Conservation (phyloP, 2,113 vertebrate genomes). For the Blennius ocellaris region DNA sequence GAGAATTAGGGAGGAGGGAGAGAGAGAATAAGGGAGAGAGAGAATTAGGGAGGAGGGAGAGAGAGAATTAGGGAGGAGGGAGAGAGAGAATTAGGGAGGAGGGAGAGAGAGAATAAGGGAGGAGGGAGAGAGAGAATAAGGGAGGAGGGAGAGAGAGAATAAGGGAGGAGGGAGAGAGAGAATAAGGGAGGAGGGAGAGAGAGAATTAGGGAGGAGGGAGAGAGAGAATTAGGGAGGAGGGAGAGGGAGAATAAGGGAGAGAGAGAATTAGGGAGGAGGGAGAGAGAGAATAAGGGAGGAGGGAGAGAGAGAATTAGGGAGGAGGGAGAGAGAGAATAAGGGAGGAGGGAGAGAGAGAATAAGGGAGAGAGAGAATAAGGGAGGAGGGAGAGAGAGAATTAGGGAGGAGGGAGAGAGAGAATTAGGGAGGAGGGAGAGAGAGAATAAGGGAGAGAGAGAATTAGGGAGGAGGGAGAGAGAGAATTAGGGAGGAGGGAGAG, state of each 20-base stretch:
- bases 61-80: slow-evolving; percentile 37
- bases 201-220: too few relatives aligned
- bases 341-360: slow-evolving; percentile 25
- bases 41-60: too few relatives aligned
- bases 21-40: not conserved
- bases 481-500: slow-evolving; percentile 30
- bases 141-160: slow-evolving; percentile 25
- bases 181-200: slow-evolving; percentile 12
- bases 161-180: slow-evolving; percentile 30
- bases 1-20: too few relatives aligned
- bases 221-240: not conserved
- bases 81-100: slow-evolving; percentile 25
- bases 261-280: too few relatives aligned
- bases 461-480: slow-evolving; percentile 33
- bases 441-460: not conserved
- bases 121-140: not conserved
- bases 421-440: too few relatives aligned
- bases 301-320: too few relatives aligned
- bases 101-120: too few relatives aligned
- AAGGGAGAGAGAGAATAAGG: too few relatives aligned
- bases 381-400: slow-evolving; percentile 18
- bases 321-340: not conserved
- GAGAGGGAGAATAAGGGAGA: slow-evolving; percentile 37
- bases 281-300: slow-evolving; percentile 26
- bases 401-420: slow-evolving; percentile 5